A percentile compares a stretch with the other conserved stretches of the same genome.
Evolutionary conservation across 92 coral and sea anemone species (phyloP).

Genomic region (Actinostola sp.): DNA sequence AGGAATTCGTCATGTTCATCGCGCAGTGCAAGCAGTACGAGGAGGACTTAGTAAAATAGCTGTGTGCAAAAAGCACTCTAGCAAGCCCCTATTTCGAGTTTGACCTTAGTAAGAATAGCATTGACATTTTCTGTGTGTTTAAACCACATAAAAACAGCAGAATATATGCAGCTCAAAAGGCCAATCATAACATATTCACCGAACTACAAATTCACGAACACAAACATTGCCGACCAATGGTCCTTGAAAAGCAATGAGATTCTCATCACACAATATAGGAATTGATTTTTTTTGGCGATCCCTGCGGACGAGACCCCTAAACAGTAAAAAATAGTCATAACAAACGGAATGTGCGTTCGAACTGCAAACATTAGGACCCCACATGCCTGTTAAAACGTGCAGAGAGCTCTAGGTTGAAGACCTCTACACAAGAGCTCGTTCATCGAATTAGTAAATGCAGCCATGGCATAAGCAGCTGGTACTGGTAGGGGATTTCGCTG

Average conservation of each 20-base stretch:
- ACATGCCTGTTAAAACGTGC: slow-evolving; percentile 26
- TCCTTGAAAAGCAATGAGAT: slow-evolving; percentile 1
- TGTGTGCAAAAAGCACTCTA: slow-evolving; percentile 17
- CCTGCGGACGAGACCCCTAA: slow-evolving; percentile 38
- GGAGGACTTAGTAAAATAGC: no score
- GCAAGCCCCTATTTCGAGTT: slow-evolving; percentile 1
- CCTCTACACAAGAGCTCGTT: not conserved
- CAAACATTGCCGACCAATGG: not conserved
- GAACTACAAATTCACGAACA: not conserved
- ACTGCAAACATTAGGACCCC: slow-evolving; percentile 12
- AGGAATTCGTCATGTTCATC: not conserved
- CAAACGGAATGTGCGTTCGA: slow-evolving; percentile 23
- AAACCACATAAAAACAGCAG: slow-evolving; percentile 17
- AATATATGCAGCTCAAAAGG: slow-evolving; percentile 14
- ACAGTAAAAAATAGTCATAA: slow-evolving; percentile 65
- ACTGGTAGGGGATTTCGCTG: not conserved
- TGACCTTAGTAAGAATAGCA: slow-evolving; percentile 18
- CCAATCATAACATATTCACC: slow-evolving; percentile 17
- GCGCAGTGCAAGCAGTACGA: no score
- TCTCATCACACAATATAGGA: not conserved
- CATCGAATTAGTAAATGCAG: slow-evolving; percentile 25
- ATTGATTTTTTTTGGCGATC: slow-evolving; percentile 16
- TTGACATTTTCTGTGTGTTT: slow-evolving; percentile 22
- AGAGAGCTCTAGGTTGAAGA: not conserved
- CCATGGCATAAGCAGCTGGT: slow-evolving; percentile 39